Percentiles rank a stretch among this genome's conserved stretches.
These are phyloP conservation scores for Proterorhinus semilunaris DNA, from an alignment of 2,113 vertebrate genomes.

Conservation along the genomic window DNA sequence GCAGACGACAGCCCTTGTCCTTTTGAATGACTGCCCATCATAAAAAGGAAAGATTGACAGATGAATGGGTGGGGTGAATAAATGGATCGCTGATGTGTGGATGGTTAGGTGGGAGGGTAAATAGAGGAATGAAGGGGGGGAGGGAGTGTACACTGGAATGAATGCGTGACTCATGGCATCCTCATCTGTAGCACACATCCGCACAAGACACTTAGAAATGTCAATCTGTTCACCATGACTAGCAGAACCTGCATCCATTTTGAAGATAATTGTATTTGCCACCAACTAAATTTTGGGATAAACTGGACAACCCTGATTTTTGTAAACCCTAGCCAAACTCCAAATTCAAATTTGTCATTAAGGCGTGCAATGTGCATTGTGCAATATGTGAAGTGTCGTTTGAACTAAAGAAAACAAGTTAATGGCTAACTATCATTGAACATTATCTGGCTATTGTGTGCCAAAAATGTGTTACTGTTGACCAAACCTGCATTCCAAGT, in stretches of 20 bases:
- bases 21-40: constrained; percentile 37
- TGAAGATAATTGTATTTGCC: not conserved
- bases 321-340: not conserved
- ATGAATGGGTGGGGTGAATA: constrained; percentile 42
- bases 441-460: not conserved
- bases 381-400: not conserved
- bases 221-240: constrained; percentile 17
- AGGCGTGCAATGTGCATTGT: not conserved
- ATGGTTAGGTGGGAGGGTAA: constrained; percentile 23
- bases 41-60: constrained; percentile 38
- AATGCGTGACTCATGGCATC: constrained; percentile 53
- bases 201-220: constrained; percentile 31
- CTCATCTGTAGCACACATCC: constrained; percentile 43
- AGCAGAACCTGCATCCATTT: not conserved
- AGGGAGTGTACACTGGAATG: constrained; percentile 19
- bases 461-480: not conserved
- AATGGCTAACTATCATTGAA: not conserved
- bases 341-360: not conserved
- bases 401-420: not conserved
- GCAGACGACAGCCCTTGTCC: constrained; percentile 38
- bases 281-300: not conserved
- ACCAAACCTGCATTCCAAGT: not conserved
- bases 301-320: not conserved
- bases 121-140: constrained; percentile 18
- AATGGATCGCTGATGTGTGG: constrained; percentile 26